Conservation (phyloP, 2,113 vertebrate species). For the Eretmodus cyanostictus region DNA sequence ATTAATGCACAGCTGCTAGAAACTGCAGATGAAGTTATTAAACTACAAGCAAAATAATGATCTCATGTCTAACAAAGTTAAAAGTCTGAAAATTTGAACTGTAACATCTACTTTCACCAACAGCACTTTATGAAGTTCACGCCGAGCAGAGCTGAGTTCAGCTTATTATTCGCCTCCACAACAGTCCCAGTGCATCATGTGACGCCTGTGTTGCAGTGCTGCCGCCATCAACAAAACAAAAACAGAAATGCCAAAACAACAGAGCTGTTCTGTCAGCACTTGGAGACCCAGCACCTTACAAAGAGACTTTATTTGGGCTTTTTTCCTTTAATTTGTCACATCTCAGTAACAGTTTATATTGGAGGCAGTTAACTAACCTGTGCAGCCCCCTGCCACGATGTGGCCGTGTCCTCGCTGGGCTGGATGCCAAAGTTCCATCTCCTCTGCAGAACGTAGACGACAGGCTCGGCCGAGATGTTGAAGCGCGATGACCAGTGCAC, state of each 20-base stretch:
- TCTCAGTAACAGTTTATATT: background rate
- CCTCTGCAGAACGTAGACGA: slow-evolving; percentile 82
- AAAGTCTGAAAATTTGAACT: rapidly evolving
- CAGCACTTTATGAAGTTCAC: background rate
- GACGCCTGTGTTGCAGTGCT: background rate
- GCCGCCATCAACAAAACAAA: background rate
- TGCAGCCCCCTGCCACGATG: slow-evolving; percentile 79
- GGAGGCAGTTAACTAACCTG: slow-evolving; percentile 66
- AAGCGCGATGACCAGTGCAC: slow-evolving; percentile 88
- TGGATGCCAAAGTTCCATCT: slow-evolving; percentile 92
- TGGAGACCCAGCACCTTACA: background rate
- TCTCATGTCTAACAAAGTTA: background rate
- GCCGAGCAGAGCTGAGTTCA: rapidly evolving
- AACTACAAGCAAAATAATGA: rapidly evolving
- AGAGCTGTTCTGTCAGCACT: background rate
- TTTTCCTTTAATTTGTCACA: rapidly evolving
- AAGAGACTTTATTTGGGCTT: background rate
- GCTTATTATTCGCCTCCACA: background rate
- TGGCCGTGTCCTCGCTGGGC: slow-evolving; percentile 86
- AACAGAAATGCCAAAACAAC: background rate
- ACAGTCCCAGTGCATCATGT: background rate
- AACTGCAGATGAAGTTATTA: background rate
- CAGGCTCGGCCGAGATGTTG: slow-evolving; percentile 87
- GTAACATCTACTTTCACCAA: rapidly evolving
- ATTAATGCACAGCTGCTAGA: background rate